Percentiles rank a stretch among this genome's conserved stretches.
phyloP scores from a whole-genome alignment of 1,140 invertebrate genomes.

The Apis laboriosa region DNA sequence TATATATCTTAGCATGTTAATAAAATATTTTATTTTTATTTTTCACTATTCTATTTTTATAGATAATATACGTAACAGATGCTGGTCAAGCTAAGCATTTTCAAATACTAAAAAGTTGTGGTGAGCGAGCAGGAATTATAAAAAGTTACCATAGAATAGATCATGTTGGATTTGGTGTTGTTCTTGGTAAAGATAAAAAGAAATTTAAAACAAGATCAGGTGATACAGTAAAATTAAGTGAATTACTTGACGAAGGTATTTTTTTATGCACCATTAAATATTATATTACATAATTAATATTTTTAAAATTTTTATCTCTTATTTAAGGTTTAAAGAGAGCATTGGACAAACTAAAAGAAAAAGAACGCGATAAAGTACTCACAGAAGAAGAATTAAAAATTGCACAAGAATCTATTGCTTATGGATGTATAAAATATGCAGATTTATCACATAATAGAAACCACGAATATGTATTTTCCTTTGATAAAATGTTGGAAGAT shows the following conservation, averaged over 20 bases:
- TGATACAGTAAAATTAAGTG: constrained; percentile 94
- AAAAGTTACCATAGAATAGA: constrained; percentile 87
- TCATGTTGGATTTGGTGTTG: constrained; percentile 97
- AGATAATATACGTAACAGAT: constrained; percentile 97
- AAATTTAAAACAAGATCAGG: constrained; percentile 99
- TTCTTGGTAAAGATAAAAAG: constrained; percentile 98
- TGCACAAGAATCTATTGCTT: constrained; percentile 96
- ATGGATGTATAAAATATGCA: constrained; percentile 99
- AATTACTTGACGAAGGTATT: constrained; percentile 96
- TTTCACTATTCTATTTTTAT: constrained; percentile 30
- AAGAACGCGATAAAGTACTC: constrained; percentile 93
- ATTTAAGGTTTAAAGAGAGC: constrained; percentile 88
- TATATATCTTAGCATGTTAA: neutral
- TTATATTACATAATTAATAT: neutral
- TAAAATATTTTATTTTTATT: neutral
- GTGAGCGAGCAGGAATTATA: constrained; percentile 86
- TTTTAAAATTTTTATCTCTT: neutral
- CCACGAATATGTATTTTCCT: constrained; percentile 99
- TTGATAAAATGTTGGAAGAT: constrained; percentile 99
- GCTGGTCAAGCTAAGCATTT: constrained; percentile 95
- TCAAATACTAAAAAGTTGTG: constrained; percentile 87
- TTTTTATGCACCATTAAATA: neutral
- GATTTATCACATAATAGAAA: constrained; percentile 96
- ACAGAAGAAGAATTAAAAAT: constrained; percentile 90
- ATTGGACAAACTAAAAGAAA: constrained; percentile 93